Evolutionary conservation across 92 coral and sea anemone species (phyloP).

Genomic region (Porites divaricata): DNA sequence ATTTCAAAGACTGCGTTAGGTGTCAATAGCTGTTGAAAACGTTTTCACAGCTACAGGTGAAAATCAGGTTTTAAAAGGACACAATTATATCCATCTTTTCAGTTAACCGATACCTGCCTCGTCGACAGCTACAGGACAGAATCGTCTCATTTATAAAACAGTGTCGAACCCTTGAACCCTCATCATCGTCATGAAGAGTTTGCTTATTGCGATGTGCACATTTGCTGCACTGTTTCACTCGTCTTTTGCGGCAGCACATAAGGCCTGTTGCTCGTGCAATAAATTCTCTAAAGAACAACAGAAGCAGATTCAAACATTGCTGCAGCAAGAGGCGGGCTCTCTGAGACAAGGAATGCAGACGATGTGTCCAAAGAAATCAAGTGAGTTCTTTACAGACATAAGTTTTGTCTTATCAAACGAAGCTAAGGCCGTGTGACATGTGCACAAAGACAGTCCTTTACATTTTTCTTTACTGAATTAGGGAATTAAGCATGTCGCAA

Average conservation of each 20-base stretch:
- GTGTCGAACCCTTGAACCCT: background rate
- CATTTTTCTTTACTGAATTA: too few relatives aligned
- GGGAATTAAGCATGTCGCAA: too few relatives aligned
- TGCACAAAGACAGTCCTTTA: background rate
- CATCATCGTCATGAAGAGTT: conserved; percentile 14
- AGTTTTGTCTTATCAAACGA: too few relatives aligned
- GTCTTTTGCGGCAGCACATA: background rate
- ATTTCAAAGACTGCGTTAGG: conserved; percentile 19
- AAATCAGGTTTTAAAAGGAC: conserved; percentile 32
- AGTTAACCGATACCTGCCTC: conserved; percentile 22
- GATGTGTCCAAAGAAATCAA: conserved; percentile 44
- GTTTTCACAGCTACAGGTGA: conserved; percentile 24
- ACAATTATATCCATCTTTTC: conserved; percentile 4
- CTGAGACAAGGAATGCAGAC: conserved; percentile 63
- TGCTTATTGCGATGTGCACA: background rate
- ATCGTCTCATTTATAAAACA: background rate
- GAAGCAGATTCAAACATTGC: conserved; percentile 24
- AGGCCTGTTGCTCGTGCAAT: conserved; percentile 6
- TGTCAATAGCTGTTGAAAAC: conserved; percentile 31
- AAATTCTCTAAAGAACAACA: conserved; percentile 11
- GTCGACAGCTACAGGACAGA: background rate
- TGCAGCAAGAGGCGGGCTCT: conserved; percentile 61
- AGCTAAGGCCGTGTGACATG: background rate
- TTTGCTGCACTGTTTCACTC: background rate
- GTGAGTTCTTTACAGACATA: conserved; percentile 20